Conservation (phyloP, 2,888 invertebrate species). For the Bursaphelenchus okinawaensis region DNA sequence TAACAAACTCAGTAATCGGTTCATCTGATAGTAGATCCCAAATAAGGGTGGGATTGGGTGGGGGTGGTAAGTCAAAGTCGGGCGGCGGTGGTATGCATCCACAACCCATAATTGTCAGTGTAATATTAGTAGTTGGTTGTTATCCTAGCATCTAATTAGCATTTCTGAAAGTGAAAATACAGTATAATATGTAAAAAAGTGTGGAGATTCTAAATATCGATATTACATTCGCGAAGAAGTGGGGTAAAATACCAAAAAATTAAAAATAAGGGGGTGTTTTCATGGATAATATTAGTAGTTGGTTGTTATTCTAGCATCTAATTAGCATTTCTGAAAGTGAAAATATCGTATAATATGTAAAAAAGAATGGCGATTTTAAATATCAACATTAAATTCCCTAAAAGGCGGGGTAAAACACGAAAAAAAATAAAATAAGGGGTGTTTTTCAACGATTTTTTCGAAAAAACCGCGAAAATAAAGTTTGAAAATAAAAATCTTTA, state of each 20-base stretch:
- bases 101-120: too few species aligned
- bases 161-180: neutral
- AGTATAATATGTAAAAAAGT: neutral
- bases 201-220: neutral
- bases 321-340: neutral
- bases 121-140: too few species aligned
- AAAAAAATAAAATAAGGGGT: neutral
- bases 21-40: conserved; percentile 40
- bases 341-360: neutral
- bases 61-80: conserved; percentile 41
- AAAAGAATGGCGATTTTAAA: neutral
- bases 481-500: neutral
- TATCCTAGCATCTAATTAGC: neutral
- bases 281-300: too few species aligned
- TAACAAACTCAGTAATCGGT: neutral
- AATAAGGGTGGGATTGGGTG: conserved; percentile 47
- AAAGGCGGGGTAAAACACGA: neutral
- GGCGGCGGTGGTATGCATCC: conserved; percentile 43
- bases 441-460: neutral
- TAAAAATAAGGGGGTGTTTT: neutral
- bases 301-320: neutral
- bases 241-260: neutral
- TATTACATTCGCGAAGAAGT: neutral
- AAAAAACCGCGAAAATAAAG: neutral
- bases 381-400: neutral